Evolutionary conservation across 2,888 invertebrate species (phyloP).

Genomic region (Panopea generosa): DNA sequence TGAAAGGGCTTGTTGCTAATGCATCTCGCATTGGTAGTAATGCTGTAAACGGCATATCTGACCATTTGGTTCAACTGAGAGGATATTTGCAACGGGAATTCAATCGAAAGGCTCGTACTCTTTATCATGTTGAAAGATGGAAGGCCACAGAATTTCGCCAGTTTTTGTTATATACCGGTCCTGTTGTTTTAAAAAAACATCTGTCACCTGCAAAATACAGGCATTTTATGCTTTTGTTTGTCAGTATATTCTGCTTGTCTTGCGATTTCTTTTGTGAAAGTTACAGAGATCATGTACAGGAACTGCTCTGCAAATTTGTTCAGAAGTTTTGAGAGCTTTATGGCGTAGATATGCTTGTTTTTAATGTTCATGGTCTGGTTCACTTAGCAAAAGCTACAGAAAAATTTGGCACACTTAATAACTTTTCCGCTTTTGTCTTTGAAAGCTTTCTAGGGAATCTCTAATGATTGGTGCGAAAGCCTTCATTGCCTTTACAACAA

Average conservation of each 20-base stretch:
- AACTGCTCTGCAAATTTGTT: conserved; percentile 73
- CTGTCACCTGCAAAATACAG: conserved; percentile 44
- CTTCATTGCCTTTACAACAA: conserved; percentile 48
- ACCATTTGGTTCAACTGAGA: neutral
- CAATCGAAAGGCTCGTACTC: conserved; percentile 69
- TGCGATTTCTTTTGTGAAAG: conserved; percentile 55
- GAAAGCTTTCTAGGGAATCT: conserved; percentile 76
- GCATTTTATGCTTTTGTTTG: conserved; percentile 54
- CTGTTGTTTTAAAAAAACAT: conserved; percentile 64
- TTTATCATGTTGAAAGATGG: conserved; percentile 71
- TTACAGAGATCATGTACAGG: conserved; percentile 65
- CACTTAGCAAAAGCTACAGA: conserved; percentile 82
- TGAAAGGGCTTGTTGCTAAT: no score
- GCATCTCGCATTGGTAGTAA: conserved; percentile 29
- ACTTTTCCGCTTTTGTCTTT: conserved; percentile 81
- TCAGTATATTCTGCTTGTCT: conserved; percentile 66
- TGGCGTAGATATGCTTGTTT: conserved; percentile 76
- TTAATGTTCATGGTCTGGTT: conserved; percentile 83
- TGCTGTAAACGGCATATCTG: conserved; percentile 19
- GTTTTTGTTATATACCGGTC: conserved; percentile 74
- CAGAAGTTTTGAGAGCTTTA: conserved; percentile 72
- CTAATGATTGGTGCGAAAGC: conserved; percentile 46
- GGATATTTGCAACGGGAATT: conserved; percentile 67
- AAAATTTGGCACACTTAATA: conserved; percentile 77
- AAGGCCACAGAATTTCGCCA: conserved; percentile 78